These are phyloP conservation scores for Cydia strobilella DNA, from an alignment of 1,140 invertebrate species.

Conservation along the genomic window DNA sequence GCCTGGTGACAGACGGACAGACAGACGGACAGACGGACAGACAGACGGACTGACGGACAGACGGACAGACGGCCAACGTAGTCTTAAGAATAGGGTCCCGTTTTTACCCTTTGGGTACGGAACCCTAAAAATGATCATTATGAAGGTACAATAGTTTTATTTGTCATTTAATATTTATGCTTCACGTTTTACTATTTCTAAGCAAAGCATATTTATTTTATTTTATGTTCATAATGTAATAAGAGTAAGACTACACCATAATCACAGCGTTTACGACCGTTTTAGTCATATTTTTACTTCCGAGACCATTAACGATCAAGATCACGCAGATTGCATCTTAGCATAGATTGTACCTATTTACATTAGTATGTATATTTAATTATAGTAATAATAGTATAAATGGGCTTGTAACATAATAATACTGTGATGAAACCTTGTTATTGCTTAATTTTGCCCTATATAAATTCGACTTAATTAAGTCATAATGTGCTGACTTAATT, in stretches of 20 bases:
- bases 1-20: too few relatives aligned
- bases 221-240: not conserved
- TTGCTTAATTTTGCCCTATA: not conserved
- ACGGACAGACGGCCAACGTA: too few relatives aligned
- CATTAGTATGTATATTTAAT: not conserved
- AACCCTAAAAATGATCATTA: too few relatives aligned
- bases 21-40: too few relatives aligned
- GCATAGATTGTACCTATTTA: too few relatives aligned
- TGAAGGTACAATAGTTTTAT: not conserved
- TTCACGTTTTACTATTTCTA: not conserved
- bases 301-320: not conserved
- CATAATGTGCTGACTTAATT: not conserved
- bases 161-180: not conserved
- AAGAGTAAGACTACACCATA: not conserved
- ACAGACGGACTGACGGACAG: too few relatives aligned
- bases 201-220: not conserved
- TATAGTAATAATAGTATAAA: not conserved
- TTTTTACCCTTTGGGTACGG: too few relatives aligned
- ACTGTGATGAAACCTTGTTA: not conserved
- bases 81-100: too few relatives aligned
- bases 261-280: not conserved
- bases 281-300: not conserved
- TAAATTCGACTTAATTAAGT: not conserved
- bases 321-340: too few relatives aligned
- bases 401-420: not conserved